These are phyloP conservation scores for Pecten maximus DNA, from an alignment of 2,888 invertebrate species.

Conservation along the genomic window DNA sequence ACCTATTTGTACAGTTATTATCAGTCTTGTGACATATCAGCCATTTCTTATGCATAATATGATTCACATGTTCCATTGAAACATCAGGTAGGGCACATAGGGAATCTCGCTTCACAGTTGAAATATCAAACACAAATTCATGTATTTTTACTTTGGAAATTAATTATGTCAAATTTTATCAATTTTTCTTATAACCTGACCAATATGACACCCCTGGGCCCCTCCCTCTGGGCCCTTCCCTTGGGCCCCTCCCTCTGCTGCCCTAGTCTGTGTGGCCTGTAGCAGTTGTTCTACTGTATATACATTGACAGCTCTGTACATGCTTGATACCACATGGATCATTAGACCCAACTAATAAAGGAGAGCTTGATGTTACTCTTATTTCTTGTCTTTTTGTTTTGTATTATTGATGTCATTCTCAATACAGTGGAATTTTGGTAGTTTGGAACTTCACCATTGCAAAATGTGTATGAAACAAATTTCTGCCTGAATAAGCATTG, in stretches of 20 bases:
- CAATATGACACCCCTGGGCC: background rate
- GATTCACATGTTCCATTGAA: background rate
- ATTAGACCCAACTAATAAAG: slow-evolving; percentile 54
- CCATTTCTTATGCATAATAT: slow-evolving; percentile 13
- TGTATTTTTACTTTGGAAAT: background rate
- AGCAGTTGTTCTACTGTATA: background rate
- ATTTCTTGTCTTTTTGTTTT: background rate
- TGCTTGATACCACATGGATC: slow-evolving; percentile 48
- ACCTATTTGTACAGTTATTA: background rate
- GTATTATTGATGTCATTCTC: background rate
- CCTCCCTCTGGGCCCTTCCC: background rate
- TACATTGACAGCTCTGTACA: slow-evolving; percentile 33
- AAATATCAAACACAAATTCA: slow-evolving; percentile 30
- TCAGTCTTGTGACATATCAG: background rate
- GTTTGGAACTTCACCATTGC: background rate
- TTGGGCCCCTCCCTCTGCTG: background rate
- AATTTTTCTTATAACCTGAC: slow-evolving; percentile 17
- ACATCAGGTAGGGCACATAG: background rate
- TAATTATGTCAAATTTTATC: background rate
- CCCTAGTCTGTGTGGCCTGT: slow-evolving; percentile 28
- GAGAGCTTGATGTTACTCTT: slow-evolving; percentile 51
- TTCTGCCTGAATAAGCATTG: no score
- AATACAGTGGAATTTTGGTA: no score
- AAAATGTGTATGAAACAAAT: background rate
- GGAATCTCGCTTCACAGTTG: slow-evolving; percentile 12